Evolutionary conservation across 2,113 vertebrate genomes (phyloP), one percentile per base, ranked within the genome.

Genomic region (Gasterosteus nipponicus): DNA sequence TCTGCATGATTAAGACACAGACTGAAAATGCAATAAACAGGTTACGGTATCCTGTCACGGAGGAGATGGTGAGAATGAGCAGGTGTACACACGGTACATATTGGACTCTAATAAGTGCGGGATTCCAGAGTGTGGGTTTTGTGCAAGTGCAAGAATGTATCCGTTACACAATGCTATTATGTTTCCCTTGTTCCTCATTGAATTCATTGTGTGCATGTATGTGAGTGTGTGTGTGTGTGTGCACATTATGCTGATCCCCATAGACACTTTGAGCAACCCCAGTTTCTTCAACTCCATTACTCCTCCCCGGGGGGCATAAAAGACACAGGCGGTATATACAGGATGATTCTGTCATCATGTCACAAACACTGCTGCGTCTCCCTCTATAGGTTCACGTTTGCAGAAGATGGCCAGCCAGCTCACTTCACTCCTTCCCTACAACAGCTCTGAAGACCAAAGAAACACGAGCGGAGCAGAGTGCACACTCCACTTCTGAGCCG

Each of bases 241-340:
- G 31, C 57, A 29, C 49, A 51, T 66, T 58, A 3, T n/a, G 18
- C 66, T 68, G 59, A 78, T 83, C 68, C 75, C 69, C 49, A 57
- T 75, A 76, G 65, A 80, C 77, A 78, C 81, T 69, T 31, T 61
- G 58, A 81, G 33, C 89, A 78, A 87, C 73, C 86, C 63, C 15
- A 1, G 79, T 91, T 89, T 84, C 73, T 87, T 91, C 82, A 83
- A 82, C 89, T 84, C 77, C 85, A 89, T 89, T 86, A 89, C 81
- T 69, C 47, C 67, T 75, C 80, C 60, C 54, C 65, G n/a, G 73
- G 78, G 49, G 60, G 22, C 22, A 26, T 26, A 46, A 70, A 77
- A 82, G 67, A 71, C 73, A 56, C n/a, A 67, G 35, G 54, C 4
- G 10, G 69, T 10, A 29, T 35, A 41, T 35, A 41, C 39, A 54